These are phyloP conservation scores for Zaprionus lineosus DNA, from an alignment of 2,888 invertebrate species.

Conservation along the genomic window DNA sequence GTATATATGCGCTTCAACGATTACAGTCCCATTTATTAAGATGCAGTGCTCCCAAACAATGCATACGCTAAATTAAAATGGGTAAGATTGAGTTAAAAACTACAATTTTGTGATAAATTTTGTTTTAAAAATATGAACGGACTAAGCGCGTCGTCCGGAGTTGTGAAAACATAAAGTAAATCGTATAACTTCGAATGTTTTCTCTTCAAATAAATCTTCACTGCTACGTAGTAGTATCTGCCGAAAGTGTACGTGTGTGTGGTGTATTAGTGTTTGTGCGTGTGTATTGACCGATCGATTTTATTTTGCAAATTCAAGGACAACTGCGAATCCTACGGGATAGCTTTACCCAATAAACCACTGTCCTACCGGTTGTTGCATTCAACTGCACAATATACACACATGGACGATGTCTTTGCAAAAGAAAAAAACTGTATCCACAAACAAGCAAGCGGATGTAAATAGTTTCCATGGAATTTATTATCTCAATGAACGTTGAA, in stretches of 20 bases:
- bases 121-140: conserved; percentile 5
- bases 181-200: conserved; percentile 20
- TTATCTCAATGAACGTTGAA: conserved; percentile 56
- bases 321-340: conserved; percentile 69
- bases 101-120: conserved; percentile 28
- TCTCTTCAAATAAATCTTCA: conserved; percentile 27
- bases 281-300: conserved; percentile 75
- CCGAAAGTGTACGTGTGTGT: conserved; percentile 34
- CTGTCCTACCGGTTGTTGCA: conserved; percentile 3
- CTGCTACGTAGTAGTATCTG: conserved; percentile 51
- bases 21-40: conserved; percentile 38
- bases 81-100: conserved; percentile 71
- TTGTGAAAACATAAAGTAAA: conserved; percentile 4
- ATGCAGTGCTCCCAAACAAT: conserved; percentile 64
- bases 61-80: conserved; percentile 73
- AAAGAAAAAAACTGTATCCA: conserved; percentile 21
- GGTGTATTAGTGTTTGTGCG: conserved; percentile 27
- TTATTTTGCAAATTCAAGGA: conserved; percentile 78
- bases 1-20: not conserved
- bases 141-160: not conserved
- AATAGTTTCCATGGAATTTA: conserved; percentile 52
- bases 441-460: conserved; percentile 45
- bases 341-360: conserved; percentile 30
- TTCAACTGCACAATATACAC: conserved; percentile 3
- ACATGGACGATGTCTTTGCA: not conserved